A percentile compares a stretch with the other conserved stretches of the same genome.
Conservation (phyloP, 2,888 invertebrate species). For the Drosophila kokeensis region DNA sequence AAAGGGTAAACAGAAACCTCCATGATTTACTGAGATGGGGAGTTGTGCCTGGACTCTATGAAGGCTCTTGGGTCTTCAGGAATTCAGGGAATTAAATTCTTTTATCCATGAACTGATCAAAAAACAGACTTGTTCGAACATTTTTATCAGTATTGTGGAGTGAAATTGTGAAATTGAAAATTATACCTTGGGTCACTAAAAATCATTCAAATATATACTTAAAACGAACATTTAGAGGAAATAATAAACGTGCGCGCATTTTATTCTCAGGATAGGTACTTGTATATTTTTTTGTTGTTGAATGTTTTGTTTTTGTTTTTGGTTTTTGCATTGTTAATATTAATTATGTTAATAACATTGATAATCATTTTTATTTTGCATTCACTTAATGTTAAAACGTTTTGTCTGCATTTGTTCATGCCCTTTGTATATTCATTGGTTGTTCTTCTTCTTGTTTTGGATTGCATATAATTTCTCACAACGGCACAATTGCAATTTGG, state of each 20-base stretch:
- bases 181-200: neutral
- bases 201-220: slow-evolving; percentile 9
- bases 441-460: slow-evolving; percentile 56
- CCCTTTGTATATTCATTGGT: slow-evolving; percentile 72
- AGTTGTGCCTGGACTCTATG: neutral
- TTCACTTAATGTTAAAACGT: slow-evolving; percentile 78
- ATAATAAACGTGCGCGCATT: slow-evolving; percentile 82
- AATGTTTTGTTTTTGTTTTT: slow-evolving; percentile 59
- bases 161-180: neutral
- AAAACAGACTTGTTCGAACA: neutral
- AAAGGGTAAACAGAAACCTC: neutral
- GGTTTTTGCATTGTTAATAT: slow-evolving; percentile 78
- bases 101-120: neutral
- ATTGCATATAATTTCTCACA: slow-evolving; percentile 71
- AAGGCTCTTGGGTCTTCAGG: neutral
- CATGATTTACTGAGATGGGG: neutral
- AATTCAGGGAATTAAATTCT: neutral
- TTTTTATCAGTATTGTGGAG: neutral
- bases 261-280: slow-evolving; percentile 84
- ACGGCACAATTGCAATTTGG: slow-evolving; percentile 47
- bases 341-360: slow-evolving; percentile 84
- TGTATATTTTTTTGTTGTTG: slow-evolving; percentile 76
- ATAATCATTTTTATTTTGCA: slow-evolving; percentile 77
- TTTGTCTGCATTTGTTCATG: slow-evolving; percentile 62
- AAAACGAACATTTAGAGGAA: slow-evolving; percentile 79